A percentile compares a stretch with the other conserved stretches of the same genome.
Conservation (phyloP, 2,888 invertebrate species). For the Polyommatus iphigenia region DNA sequence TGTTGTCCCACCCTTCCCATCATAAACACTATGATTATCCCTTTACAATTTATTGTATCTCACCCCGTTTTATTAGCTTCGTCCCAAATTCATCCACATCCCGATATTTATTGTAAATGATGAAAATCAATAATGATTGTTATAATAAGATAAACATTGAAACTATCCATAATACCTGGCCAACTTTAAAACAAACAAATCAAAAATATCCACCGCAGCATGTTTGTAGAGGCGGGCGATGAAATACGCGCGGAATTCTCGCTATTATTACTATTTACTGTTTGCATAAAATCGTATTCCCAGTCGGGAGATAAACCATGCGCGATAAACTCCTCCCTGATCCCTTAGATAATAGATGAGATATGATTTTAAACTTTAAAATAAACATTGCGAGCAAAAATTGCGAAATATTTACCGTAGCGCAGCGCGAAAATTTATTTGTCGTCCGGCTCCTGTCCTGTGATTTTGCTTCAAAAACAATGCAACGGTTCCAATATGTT, state of each 20-base stretch:
- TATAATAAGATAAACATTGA: background rate
- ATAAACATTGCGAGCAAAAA: slow-evolving; percentile 15
- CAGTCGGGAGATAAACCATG: slow-evolving; percentile 9
- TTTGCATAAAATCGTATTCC: slow-evolving; percentile 17
- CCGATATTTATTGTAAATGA: background rate
- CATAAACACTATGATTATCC: too few relatives aligned
- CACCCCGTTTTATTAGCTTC: too few relatives aligned
- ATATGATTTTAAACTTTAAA: slow-evolving; percentile 9
- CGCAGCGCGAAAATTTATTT: slow-evolving; percentile 21
- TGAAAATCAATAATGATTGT: background rate
- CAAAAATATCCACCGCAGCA: slow-evolving; percentile 8
- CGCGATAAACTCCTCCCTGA: slow-evolving; percentile 13
- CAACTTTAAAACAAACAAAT: background rate
- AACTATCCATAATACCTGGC: background rate
- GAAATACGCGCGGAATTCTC: background rate
- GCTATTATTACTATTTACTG: slow-evolving; percentile 7
- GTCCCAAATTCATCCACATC: too few relatives aligned
- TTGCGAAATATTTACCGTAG: slow-evolving; percentile 16
- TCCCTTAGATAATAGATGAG: slow-evolving; percentile 9
- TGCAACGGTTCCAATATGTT: slow-evolving; percentile 25
- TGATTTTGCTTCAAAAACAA: slow-evolving; percentile 24
- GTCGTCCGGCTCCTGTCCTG: slow-evolving; percentile 12
- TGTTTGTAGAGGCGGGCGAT: background rate
- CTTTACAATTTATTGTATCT: too few relatives aligned
- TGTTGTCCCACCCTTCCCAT: too few relatives aligned